Conservation (phyloP, 2,797 vertebrate species). For the Acridotheres tristis region DNA sequence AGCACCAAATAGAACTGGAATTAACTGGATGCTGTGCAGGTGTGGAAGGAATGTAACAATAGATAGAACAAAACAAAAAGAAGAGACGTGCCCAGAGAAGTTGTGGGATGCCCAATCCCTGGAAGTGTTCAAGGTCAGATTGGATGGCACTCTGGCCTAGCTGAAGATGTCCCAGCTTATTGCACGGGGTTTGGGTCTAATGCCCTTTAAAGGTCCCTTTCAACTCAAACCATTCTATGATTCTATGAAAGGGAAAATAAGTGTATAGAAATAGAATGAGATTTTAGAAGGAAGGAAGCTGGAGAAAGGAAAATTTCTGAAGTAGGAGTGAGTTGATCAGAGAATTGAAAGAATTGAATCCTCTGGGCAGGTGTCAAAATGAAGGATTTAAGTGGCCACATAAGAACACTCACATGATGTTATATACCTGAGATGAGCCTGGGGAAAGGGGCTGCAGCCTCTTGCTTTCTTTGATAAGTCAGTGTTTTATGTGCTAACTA, state of each 20-base stretch:
- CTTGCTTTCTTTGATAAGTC: not conserved
- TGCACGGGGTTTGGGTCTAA: not conserved
- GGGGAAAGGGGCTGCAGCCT: not conserved
- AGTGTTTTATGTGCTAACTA: not conserved
- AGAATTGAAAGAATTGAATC: not conserved
- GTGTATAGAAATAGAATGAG: not conserved
- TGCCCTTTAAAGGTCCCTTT: not conserved
- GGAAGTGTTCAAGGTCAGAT: not conserved
- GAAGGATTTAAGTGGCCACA: not conserved
- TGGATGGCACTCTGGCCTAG: not conserved
- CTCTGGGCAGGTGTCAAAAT: not conserved
- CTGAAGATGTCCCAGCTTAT: not conserved
- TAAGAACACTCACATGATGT: not conserved
- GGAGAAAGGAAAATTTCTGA: not conserved
- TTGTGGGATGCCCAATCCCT: not conserved
- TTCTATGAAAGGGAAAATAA: not conserved
- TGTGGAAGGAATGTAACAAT: not conserved
- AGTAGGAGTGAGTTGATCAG: not conserved
- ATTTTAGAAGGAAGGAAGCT: not conserved
- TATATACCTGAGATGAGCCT: not conserved
- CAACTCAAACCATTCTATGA: not conserved
- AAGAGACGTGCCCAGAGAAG: not conserved
- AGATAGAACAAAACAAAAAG: not conserved
- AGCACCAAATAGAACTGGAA: not conserved
- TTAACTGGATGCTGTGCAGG: not conserved